These are phyloP conservation scores for Tenebrosternarchus preto DNA, from an alignment of 2,113 vertebrate species.

Conservation along the genomic window DNA sequence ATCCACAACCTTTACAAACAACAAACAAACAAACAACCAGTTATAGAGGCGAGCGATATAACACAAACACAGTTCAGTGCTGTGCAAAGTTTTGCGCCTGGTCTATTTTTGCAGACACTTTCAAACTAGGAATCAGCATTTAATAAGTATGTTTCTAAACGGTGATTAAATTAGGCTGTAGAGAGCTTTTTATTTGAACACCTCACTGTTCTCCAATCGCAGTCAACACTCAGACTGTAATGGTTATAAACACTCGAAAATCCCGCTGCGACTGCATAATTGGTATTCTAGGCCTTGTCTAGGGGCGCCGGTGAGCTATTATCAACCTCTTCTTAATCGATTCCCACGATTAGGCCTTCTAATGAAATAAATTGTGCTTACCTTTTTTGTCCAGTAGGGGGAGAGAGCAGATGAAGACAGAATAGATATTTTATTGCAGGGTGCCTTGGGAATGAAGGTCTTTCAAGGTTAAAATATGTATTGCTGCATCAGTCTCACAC, in stretches of 20 bases:
- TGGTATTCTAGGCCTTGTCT: conserved; percentile 5
- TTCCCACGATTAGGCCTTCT: not conserved
- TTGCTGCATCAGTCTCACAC: conserved; percentile 32
- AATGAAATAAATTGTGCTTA: not conserved
- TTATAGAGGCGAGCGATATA: too few species aligned
- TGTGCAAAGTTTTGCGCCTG: too few species aligned
- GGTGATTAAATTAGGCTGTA: not conserved
- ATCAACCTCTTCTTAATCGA: not conserved
- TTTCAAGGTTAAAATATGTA: conserved; percentile 45
- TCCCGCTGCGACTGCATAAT: conserved; percentile 16
- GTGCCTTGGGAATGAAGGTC: conserved; percentile 2
- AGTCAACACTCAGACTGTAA: conserved; percentile 21
- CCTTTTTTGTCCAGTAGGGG: not conserved
- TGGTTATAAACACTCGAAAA: conserved; percentile 37
- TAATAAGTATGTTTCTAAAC: not conserved
- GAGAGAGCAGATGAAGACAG: not conserved
- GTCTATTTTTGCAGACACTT: too few species aligned
- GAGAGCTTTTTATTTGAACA: not conserved
- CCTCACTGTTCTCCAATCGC: conserved; percentile 13
- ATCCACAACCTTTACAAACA: too few species aligned
- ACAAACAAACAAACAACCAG: too few species aligned
- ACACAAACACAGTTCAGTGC: too few species aligned
- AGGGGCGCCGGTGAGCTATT: conserved; percentile 18
- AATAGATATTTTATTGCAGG: not conserved
- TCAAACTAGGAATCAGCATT: too few species aligned